Evolutionary conservation across 2,113 vertebrate species (phyloP).

Genomic region (Gallinago undulata): DNA sequence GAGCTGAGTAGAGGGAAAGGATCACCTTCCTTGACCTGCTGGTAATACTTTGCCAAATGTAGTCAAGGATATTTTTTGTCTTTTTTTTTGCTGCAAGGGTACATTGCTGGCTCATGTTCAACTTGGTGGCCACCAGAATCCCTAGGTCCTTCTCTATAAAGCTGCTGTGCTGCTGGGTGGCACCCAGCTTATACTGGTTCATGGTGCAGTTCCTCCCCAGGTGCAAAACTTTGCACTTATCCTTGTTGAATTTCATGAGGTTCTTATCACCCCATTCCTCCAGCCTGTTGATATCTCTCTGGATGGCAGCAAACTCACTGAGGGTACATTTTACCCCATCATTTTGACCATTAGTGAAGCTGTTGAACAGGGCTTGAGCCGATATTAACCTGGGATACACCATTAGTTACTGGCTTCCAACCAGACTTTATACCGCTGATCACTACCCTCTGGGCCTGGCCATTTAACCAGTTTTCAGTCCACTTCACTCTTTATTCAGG

Average conservation of each 20-base stretch:
- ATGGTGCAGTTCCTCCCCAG: background rate
- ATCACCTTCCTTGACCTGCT: background rate
- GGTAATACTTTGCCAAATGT: background rate
- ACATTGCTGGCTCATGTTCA: background rate
- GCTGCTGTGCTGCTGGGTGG: background rate
- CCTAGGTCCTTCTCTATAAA: background rate
- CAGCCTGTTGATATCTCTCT: too few species aligned
- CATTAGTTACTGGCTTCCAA: background rate
- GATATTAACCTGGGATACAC: background rate
- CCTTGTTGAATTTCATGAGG: background rate
- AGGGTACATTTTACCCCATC: background rate
- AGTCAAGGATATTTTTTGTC: accelerated
- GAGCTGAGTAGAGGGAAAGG: background rate
- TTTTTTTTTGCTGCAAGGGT: background rate
- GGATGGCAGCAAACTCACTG: background rate
- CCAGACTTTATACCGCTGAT: background rate
- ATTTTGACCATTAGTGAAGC: background rate
- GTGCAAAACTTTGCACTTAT: background rate
- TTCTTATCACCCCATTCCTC: background rate
- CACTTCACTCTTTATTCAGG: background rate
- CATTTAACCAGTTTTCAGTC: background rate
- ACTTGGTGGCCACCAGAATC: background rate
- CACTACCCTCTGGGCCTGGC: background rate
- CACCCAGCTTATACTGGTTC: background rate
- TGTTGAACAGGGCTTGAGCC: background rate